These are phyloP conservation scores for Leptinotarsa peninsularis DNA, from an alignment of 2,888 invertebrate genomes.

Conservation along the genomic window DNA sequence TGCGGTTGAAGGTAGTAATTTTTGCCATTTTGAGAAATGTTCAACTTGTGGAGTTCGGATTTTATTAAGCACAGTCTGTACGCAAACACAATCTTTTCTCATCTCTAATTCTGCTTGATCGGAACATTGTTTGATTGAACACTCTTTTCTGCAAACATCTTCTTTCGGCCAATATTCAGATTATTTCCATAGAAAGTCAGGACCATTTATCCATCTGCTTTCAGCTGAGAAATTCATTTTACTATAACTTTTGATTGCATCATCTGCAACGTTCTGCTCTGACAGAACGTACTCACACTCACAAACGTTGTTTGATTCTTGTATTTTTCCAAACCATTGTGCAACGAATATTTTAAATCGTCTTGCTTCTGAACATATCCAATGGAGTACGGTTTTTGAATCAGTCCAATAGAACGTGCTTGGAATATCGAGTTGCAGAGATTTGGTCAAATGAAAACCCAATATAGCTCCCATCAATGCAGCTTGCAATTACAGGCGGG, in stretches of 20 bases:
- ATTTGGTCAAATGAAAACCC: constrained; percentile 33
- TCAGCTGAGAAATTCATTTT: no score
- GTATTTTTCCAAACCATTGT: not conserved
- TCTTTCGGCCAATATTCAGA: not conserved
- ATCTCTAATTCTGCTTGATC: not conserved
- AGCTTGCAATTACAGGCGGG: constrained; percentile 2
- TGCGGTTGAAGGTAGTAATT: not conserved
- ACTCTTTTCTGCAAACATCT: no score
- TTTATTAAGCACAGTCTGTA: no score
- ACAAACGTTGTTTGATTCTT: no score
- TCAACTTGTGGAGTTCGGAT: not conserved
- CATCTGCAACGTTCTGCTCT: no score
- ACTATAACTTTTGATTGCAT: no score
- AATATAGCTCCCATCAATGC: constrained; percentile 3
- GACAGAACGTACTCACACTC: no score
- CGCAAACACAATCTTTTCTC: not conserved
- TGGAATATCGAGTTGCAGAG: constrained; percentile 36
- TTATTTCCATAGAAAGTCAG: constrained; percentile 4
- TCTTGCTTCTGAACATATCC: constrained; percentile 27
- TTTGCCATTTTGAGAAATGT: not conserved
- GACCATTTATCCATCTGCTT: no score
- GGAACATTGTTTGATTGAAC: not conserved
- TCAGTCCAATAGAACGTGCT: constrained; percentile 22
- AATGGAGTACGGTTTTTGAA: constrained; percentile 30
- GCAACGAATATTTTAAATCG: constrained; percentile 31